Evolutionary conservation across 1,140 invertebrate genomes (phyloP).

Genomic region (Coboldia fuscipes): DNA sequence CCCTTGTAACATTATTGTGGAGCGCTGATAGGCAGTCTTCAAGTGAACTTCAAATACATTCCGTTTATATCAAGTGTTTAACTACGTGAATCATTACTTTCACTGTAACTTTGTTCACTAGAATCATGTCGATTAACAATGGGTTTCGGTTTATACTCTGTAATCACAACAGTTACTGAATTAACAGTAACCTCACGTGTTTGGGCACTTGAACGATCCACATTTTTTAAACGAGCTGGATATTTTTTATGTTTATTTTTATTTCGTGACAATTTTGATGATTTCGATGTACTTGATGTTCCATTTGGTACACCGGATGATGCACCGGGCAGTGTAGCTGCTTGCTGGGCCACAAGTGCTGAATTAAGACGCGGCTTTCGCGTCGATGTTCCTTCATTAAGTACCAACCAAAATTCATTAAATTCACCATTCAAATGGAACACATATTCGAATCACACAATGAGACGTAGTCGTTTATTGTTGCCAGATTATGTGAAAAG

Average conservation of each 20-base stretch:
- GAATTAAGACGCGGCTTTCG: slow-evolving; percentile 86
- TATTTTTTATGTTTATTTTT: slow-evolving; percentile 33
- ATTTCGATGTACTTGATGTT: slow-evolving; percentile 22
- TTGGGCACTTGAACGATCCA: slow-evolving; percentile 36
- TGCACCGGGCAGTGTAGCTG: slow-evolving; percentile 28
- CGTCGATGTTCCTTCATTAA: slow-evolving; percentile 43
- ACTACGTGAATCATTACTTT: slow-evolving; percentile 22
- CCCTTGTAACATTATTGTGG: neutral
- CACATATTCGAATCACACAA: too few species aligned
- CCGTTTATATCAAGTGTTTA: slow-evolving; percentile 7
- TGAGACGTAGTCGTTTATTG: too few species aligned
- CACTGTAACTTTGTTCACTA: slow-evolving; percentile 21
- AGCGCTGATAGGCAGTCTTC: slow-evolving; percentile 1
- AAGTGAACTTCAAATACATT: slow-evolving; percentile 1
- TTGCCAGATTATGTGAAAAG: too few species aligned
- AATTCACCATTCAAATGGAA: neutral
- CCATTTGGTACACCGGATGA: slow-evolving; percentile 17
- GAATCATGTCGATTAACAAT: slow-evolving; percentile 18
- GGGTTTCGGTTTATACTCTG: slow-evolving; percentile 79
- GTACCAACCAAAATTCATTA: slow-evolving; percentile 6
- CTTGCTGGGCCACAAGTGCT: slow-evolving; percentile 83
- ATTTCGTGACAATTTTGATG: slow-evolving; percentile 13
- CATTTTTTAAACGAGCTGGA: slow-evolving; percentile 68
- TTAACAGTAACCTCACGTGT: slow-evolving; percentile 89
- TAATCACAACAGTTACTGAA: slow-evolving; percentile 89